These are phyloP conservation scores for Tenebrosternarchus preto DNA, from an alignment of 2,113 vertebrate genomes.

Conservation along the genomic window DNA sequence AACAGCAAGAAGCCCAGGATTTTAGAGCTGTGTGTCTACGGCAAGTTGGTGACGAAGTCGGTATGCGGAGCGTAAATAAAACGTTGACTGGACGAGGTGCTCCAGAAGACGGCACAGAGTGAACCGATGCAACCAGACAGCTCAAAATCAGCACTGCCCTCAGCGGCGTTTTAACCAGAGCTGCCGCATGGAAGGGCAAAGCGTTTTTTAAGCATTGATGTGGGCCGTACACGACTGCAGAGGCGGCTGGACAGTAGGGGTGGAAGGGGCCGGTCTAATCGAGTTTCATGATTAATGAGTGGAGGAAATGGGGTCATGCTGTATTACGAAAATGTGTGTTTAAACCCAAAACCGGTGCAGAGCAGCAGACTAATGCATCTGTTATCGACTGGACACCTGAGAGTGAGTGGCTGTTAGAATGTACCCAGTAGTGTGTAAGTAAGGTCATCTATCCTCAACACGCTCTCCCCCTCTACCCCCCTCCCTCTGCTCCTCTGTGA, in stretches of 20 bases:
- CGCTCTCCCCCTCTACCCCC: conserved; percentile 30
- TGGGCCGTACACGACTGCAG: conserved; percentile 19
- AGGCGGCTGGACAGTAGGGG: conserved; percentile 42
- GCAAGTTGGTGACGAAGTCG: conserved; percentile 1
- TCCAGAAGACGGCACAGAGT: background rate
- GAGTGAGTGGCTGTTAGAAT: conserved; percentile 65
- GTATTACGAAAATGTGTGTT: conserved; percentile 84
- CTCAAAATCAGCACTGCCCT: background rate
- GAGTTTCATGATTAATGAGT: conserved; percentile 80
- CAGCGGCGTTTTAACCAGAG: conserved; percentile 21
- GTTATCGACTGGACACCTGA: conserved; percentile 82
- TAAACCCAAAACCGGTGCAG: conserved; percentile 76
- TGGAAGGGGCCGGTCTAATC: conserved; percentile 66
- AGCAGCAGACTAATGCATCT: conserved; percentile 80
- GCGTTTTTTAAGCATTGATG: conserved; percentile 20
- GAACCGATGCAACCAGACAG: background rate
- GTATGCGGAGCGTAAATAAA: background rate
- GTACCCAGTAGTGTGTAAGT: conserved; percentile 58
- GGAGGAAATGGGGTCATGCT: conserved; percentile 79
- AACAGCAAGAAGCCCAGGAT: conserved; percentile 3
- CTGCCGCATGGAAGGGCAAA: conserved; percentile 25
- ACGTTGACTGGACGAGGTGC: background rate
- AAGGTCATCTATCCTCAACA: conserved; percentile 64
- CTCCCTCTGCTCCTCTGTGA: conserved; percentile 51
- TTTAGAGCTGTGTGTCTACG: background rate